A percentile compares a stretch with the other conserved stretches of the same genome.
These are phyloP conservation scores for Cryptomyrus ogoouensis DNA, from an alignment of 2,113 vertebrate species.

Conservation along the genomic window DNA sequence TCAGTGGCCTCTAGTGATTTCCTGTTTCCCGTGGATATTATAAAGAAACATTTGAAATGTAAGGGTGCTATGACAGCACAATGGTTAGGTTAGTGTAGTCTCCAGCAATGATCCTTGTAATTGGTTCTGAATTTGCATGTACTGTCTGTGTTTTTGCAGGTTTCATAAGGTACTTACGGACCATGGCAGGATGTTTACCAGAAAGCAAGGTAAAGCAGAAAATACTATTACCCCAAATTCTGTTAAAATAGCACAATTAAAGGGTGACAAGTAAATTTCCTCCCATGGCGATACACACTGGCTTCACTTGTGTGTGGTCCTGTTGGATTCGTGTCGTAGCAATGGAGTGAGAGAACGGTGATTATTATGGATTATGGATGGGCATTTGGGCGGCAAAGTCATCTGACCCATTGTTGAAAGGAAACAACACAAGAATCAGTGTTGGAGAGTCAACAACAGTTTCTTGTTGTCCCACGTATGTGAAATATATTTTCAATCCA, in stretches of 20 bases:
- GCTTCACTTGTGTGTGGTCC: neutral
- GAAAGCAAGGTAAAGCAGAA: neutral
- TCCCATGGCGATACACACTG: neutral
- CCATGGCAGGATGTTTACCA: neutral
- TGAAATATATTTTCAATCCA: slow-evolving; percentile 35
- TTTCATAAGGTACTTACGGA: neutral
- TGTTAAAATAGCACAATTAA: neutral
- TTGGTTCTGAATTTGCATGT: neutral
- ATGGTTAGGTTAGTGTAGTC: neutral
- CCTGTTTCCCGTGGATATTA: neutral
- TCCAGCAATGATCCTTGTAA: neutral
- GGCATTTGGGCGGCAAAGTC: neutral
- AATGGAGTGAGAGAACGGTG: neutral
- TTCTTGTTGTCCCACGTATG: slow-evolving; percentile 38
- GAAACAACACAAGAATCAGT: slow-evolving; percentile 34
- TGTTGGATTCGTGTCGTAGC: neutral
- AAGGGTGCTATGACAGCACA: neutral
- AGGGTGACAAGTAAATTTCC: neutral
- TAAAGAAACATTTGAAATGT: neutral
- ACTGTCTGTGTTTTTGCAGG: neutral
- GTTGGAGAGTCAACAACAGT: slow-evolving; percentile 46
- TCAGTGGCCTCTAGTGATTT: neutral
- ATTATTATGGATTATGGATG: slow-evolving; percentile 17
- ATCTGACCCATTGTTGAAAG: slow-evolving; percentile 14
- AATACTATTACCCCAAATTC: neutral